A percentile compares a stretch with the other conserved stretches of the same genome.
Evolutionary conservation across 2,113 vertebrate genomes (phyloP).

Genomic region (Silurus asotus): DNA sequence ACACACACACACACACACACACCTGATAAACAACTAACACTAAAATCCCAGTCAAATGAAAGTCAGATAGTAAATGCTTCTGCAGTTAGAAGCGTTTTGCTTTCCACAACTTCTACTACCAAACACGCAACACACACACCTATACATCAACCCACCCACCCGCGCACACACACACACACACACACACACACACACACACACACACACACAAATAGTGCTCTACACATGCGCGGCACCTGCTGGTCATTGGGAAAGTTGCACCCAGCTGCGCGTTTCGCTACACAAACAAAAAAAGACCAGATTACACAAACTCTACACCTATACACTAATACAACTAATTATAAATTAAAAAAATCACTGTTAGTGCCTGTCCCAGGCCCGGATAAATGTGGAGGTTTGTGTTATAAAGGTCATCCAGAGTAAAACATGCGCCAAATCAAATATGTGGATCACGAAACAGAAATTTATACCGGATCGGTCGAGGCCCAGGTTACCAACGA

Average conservation of each 20-base stretch:
- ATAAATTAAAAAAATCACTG: too few relatives aligned
- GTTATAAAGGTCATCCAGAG: too few relatives aligned
- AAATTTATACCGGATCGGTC: too few relatives aligned
- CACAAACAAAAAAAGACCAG: too few relatives aligned
- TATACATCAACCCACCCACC: too few relatives aligned
- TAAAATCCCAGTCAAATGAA: not conserved
- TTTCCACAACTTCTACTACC: not conserved
- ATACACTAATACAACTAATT: too few relatives aligned
- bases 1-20: not conserved
- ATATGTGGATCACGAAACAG: too few relatives aligned
- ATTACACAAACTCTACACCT: too few relatives aligned
- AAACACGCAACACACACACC: not conserved
- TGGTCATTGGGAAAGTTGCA: not conserved
- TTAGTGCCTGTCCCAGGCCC: too few relatives aligned
- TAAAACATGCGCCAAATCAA: too few relatives aligned
- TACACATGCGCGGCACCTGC: slow-evolving; percentile 25
- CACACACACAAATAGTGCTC: not conserved
- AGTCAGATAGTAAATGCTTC: not conserved
- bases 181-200: not conserved
- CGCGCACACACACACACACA: not conserved
- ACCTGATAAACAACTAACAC: not conserved
- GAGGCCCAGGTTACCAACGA: too few relatives aligned
- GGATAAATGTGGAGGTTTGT: too few relatives aligned
- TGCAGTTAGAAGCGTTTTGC: not conserved
- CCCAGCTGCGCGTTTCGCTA: not conserved